Evolutionary conservation across 2,888 invertebrate genomes (phyloP).

Genomic region (Meloe dianella): DNA sequence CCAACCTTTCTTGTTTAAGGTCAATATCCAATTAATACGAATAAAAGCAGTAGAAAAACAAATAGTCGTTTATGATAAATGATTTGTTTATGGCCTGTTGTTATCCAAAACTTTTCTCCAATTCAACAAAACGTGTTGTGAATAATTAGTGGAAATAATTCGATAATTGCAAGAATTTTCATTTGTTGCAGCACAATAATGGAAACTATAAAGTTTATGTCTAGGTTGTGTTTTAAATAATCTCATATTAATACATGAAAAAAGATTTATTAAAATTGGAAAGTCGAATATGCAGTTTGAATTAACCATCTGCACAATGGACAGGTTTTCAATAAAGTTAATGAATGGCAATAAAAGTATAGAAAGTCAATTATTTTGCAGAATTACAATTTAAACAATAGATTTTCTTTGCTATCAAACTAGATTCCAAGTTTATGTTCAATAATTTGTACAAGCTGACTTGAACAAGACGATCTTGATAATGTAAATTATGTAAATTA

Average conservation of each 20-base stretch:
- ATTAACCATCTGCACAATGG: not conserved
- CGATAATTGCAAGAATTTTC: not conserved
- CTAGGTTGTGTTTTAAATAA: not conserved
- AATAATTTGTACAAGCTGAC: too few relatives aligned
- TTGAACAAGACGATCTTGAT: too few relatives aligned
- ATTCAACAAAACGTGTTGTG: conserved; percentile 21
- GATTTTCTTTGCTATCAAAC: too few relatives aligned
- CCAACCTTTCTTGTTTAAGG: conserved; percentile 23
- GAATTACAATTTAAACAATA: too few relatives aligned
- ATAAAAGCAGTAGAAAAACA: not conserved
- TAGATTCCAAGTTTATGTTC: too few relatives aligned
- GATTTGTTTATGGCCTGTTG: not conserved
- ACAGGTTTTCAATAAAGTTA: not conserved
- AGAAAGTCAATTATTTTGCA: not conserved
- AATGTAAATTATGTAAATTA: too few relatives aligned
- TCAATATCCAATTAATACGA: conserved; percentile 17
- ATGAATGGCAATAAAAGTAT: not conserved
- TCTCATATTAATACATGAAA: too few relatives aligned
- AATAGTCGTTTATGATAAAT: not conserved
- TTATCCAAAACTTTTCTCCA: too few relatives aligned
- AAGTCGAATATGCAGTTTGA: not conserved
- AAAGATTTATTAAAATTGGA: not conserved
- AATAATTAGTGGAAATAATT: conserved; percentile 32
- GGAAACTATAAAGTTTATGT: not conserved
- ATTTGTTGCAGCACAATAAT: too few relatives aligned